Base-by-base conservation (phyloP, 2,797 vertebrate genomes). In the Antrozous pallidus region DNA sequence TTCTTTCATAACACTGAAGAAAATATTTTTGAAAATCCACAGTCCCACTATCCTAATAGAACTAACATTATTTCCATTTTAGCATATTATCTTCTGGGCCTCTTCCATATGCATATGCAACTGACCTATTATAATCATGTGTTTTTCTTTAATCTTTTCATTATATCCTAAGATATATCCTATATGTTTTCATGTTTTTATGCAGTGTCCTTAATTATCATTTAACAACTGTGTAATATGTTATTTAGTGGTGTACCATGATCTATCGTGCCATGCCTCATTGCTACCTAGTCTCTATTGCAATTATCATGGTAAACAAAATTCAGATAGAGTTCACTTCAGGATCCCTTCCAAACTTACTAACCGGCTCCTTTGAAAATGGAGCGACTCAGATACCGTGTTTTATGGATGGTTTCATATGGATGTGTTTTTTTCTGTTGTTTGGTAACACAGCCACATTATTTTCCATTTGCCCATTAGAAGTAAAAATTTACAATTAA, bases 261-360 rank as follows among this genome's bases (percentile, higher is more conserved):
- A 81, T 56, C 83, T 61, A 81, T 56, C 54, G 84, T 42, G 65
- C 36, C 26, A 36, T 87, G 86, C 22, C 54, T 91, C 93, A 80
- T 67, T 56, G 33, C n/a, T n/a, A 56, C 86, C 88, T 87, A 67
- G 65, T 91, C 95, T 93, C 51, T 84, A 45, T 31, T 94, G 73
- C 85, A 87, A n/a, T 87, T 49, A 73, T 88, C 31, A 71, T 61
- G 75, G 61, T 61, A 94, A 89, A 81, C 63, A 91, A 95, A 91
- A 95, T 77, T 47, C 88, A 89, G 47, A 83, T 58, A 93, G 22
- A 63, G 71, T 77, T n/a, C 88, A 91, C 14, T 80, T 86, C 33
- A 73, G 56, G 65, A 33, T 94, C 38, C 70, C 81, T 90, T 83
- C 54, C 74, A 96, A 90, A 40, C 17, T 16, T 70, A 45, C 33